A percentile compares a stretch with the other conserved stretches of the same genome.
Conservation (phyloP, 2,113 vertebrate species). For the Epinephelus fuscoguttatus region DNA sequence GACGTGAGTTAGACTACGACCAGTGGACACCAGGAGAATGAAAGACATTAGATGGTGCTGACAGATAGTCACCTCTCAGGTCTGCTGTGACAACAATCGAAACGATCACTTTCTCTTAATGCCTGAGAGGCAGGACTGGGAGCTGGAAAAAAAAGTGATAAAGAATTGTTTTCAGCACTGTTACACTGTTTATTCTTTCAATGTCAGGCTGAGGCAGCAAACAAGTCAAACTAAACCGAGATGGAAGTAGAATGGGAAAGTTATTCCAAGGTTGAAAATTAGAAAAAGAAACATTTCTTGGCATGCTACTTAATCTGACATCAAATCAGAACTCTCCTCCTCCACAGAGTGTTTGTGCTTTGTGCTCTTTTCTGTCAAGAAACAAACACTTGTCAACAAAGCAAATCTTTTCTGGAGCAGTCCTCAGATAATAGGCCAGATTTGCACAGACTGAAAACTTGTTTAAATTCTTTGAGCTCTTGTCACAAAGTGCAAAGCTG, state of each 20-base stretch:
- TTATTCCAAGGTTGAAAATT: constrained; percentile 48
- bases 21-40: constrained; percentile 56
- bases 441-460: constrained; percentile 73
- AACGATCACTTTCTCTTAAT: constrained; percentile 56
- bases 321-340: constrained; percentile 50
- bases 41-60: constrained; percentile 64
- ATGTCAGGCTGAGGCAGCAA: constrained; percentile 30
- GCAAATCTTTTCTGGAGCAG: constrained; percentile 50
- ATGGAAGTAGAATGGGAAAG: constrained; percentile 32
- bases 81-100: constrained; percentile 57
- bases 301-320: constrained; percentile 52
- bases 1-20: constrained; percentile 51
- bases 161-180: constrained; percentile 30
- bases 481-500: constrained; percentile 70
- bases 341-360: constrained; percentile 37
- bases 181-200: constrained; percentile 54
- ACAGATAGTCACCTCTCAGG: constrained; percentile 72
- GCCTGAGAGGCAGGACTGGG: constrained; percentile 15
- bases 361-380: constrained; percentile 57
- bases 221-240: constrained; percentile 32
- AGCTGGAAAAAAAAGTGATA: constrained; percentile 38
- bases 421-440: constrained; percentile 75
- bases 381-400: constrained; percentile 66
- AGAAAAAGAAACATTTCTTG: constrained; percentile 15
- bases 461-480: constrained; percentile 77